These are phyloP conservation scores for Leptopilina drosophilae DNA, from an alignment of 2,888 invertebrate species.

Conservation along the genomic window DNA sequence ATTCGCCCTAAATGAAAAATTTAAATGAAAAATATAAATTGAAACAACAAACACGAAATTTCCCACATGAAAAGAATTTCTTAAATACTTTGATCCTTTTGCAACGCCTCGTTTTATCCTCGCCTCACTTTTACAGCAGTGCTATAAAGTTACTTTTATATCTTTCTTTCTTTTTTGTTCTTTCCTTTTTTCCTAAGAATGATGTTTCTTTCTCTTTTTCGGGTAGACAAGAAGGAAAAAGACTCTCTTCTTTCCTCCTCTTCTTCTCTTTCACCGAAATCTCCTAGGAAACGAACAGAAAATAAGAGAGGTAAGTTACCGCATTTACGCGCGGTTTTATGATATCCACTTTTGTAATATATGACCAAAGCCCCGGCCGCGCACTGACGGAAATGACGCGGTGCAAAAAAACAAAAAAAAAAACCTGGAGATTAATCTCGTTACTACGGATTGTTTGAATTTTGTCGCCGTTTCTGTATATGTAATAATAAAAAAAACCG, in stretches of 20 bases:
- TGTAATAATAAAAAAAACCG: too few species aligned
- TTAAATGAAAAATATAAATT: neutral
- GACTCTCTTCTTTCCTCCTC: neutral
- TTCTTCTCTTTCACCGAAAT: slow-evolving; percentile 2
- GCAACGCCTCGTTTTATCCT: slow-evolving; percentile 7
- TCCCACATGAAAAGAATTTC: slow-evolving; percentile 20
- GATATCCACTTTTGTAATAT: slow-evolving; percentile 38
- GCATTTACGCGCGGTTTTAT: slow-evolving; percentile 40
- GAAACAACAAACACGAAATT: slow-evolving; percentile 3
- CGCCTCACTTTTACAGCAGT: slow-evolving; percentile 16
- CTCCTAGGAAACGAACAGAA: slow-evolving; percentile 40
- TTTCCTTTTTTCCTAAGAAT: slow-evolving; percentile 22
- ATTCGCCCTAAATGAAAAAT: too few species aligned
- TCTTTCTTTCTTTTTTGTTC: slow-evolving; percentile 1
- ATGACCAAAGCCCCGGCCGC: neutral
- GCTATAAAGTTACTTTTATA: slow-evolving; percentile 39
- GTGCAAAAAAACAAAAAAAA: too few species aligned
- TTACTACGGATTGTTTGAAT: slow-evolving; percentile 27
- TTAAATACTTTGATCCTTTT: slow-evolving; percentile 9
- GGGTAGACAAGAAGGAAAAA: slow-evolving; percentile 26
- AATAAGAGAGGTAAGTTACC: slow-evolving; percentile 32
- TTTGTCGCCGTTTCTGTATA: neutral
- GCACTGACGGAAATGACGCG: slow-evolving; percentile 21
- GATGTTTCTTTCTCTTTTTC: slow-evolving; percentile 28
- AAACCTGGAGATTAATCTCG: slow-evolving; percentile 45